Percentiles rank a stretch among this genome's conserved stretches.
Conservation (phyloP, 2,888 invertebrate species). For the Galerucella nymphaeae region DNA sequence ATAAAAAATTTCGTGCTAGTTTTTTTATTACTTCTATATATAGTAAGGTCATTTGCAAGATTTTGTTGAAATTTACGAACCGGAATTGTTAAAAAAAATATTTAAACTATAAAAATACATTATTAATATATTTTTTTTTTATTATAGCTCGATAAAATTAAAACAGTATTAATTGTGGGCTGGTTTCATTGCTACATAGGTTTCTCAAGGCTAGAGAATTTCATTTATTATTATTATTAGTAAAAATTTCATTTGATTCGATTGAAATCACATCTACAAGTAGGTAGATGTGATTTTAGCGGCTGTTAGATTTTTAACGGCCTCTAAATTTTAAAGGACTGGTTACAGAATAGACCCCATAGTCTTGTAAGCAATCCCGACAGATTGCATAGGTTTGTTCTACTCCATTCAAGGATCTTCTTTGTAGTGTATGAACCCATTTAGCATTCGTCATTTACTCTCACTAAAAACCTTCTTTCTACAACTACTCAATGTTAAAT, state of each 20-base stretch:
- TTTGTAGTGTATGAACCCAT: background rate
- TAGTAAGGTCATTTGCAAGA: conserved; percentile 38
- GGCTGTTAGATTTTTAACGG: no score
- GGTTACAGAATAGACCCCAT: no score
- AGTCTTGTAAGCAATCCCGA: no score
- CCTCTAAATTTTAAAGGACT: no score
- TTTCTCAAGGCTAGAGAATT: background rate
- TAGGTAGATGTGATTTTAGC: no score
- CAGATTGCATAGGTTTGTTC: no score
- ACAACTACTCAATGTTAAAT: conserved; percentile 20
- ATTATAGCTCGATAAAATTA: conserved; percentile 21
- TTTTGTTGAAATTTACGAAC: conserved; percentile 38
- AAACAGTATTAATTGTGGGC: conserved; percentile 7
- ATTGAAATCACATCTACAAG: no score
- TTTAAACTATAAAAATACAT: conserved; percentile 21
- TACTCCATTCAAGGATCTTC: no score
- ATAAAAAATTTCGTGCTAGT: conserved; percentile 43
- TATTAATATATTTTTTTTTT: conserved; percentile 29
- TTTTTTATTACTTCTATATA: conserved; percentile 22
- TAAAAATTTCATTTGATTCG: no score
- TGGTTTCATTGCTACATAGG: background rate
- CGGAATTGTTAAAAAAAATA: conserved; percentile 26
- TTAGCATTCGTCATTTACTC: background rate
- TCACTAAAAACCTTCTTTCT: background rate
- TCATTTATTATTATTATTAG: background rate